These are phyloP conservation scores for Malachius bipustulatus DNA, from an alignment of 2,888 invertebrate species.

Conservation along the genomic window DNA sequence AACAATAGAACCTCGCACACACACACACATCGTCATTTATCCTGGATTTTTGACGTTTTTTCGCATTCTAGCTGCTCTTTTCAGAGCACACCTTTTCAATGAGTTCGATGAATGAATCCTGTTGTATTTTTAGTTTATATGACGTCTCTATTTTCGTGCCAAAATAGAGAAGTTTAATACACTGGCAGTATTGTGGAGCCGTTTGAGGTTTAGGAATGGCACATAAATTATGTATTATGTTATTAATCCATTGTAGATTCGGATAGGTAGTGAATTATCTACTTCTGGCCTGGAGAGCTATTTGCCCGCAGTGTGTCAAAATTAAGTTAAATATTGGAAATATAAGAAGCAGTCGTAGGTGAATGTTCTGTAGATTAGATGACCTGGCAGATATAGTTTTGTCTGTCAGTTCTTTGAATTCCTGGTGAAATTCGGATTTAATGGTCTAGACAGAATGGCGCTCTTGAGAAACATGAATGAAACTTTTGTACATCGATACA, in stretches of 20 bases:
- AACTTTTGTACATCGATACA: background rate
- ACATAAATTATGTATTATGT: slow-evolving; percentile 32
- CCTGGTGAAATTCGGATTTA: slow-evolving; percentile 3
- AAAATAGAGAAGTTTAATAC: slow-evolving; percentile 22
- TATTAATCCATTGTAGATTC: too few relatives aligned
- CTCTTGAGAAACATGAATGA: background rate
- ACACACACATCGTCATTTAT: slow-evolving; percentile 28
- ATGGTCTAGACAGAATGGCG: background rate
- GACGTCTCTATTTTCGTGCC: slow-evolving; percentile 30
- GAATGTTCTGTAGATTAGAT: background rate
- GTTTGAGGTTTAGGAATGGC: slow-evolving; percentile 29
- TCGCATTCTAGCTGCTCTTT: slow-evolving; percentile 30
- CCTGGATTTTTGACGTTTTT: slow-evolving; percentile 31
- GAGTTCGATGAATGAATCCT: slow-evolving; percentile 25
- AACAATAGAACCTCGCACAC: slow-evolving; percentile 17
- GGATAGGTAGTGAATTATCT: slow-evolving; percentile 15
- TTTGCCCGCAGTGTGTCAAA: slow-evolving; percentile 29
- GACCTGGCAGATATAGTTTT: too few relatives aligned
- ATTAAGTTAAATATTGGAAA: slow-evolving; percentile 19
- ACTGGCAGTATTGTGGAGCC: slow-evolving; percentile 24
- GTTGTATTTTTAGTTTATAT: slow-evolving; percentile 29
- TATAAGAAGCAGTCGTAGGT: background rate
- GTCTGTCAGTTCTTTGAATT: background rate
- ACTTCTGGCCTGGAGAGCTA: slow-evolving; percentile 19
- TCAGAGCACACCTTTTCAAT: slow-evolving; percentile 25